Percentiles rank a stretch among this genome's conserved stretches.
phyloP scores from a whole-genome alignment of 1,140 invertebrate genomes.

The Eurosta solidaginis region DNA sequence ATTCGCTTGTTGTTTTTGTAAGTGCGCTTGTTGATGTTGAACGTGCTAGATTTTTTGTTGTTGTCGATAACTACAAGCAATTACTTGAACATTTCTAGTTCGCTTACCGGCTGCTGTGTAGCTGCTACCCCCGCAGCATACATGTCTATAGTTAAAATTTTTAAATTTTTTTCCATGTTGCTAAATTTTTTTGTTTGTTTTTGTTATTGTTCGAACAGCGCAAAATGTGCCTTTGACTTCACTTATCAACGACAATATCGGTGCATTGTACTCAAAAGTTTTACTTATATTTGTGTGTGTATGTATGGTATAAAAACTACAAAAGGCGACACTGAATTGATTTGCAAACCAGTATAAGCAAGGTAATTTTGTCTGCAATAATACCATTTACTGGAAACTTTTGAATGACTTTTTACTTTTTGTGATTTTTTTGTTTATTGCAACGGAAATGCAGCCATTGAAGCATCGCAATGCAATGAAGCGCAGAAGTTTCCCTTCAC shows the following conservation, averaged over 20 bases:
- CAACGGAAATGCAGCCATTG: not conserved
- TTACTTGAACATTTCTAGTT: not conserved
- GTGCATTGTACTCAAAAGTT: not conserved
- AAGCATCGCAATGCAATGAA: not conserved
- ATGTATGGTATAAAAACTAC: not conserved
- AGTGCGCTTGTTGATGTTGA: not conserved
- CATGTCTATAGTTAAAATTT: not conserved
- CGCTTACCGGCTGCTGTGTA: not conserved
- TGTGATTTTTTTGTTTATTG: not conserved
- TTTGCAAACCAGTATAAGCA: not conserved
- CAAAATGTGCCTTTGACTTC: not conserved
- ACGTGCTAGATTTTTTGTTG: too few species aligned
- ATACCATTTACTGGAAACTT: too few species aligned
- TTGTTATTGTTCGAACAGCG: not conserved
- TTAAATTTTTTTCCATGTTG: not conserved
- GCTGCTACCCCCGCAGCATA: not conserved
- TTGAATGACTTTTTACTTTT: not conserved
- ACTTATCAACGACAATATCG: not conserved
- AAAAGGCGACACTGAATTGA: not conserved
- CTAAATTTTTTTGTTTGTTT: not conserved
- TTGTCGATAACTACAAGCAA: conserved; percentile 7
- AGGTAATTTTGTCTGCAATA: not conserved
- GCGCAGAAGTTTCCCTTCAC: not conserved
- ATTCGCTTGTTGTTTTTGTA: not conserved
- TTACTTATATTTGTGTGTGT: not conserved